phyloP scores from a whole-genome alignment of 2,113 vertebrate species.

The Psilopsiagon aurifrons region DNA sequence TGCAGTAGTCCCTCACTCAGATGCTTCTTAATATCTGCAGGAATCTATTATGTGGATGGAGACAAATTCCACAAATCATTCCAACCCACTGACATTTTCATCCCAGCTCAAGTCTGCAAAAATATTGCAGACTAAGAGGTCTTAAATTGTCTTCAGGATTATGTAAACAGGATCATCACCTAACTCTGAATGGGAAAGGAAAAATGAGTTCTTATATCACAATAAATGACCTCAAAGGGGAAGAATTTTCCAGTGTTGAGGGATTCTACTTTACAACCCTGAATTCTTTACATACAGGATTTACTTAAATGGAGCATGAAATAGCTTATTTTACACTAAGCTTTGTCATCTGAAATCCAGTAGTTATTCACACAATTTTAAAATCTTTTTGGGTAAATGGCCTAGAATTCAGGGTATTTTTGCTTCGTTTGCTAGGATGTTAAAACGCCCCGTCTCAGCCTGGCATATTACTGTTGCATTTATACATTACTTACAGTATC shows the following conservation, averaged over 20 bases:
- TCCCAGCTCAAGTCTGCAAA: not conserved
- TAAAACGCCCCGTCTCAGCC: not conserved
- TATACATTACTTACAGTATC: not conserved
- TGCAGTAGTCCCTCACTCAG: not conserved
- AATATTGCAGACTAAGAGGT: not conserved
- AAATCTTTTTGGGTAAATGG: not conserved
- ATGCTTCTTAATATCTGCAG: not conserved
- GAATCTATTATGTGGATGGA: not conserved
- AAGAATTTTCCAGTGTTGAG: not conserved
- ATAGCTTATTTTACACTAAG: not conserved
- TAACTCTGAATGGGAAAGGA: not conserved
- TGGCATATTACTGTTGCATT: not conserved
- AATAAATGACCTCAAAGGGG: not conserved
- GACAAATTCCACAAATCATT: not conserved
- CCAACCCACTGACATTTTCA: not conserved
- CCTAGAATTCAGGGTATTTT: not conserved
- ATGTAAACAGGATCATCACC: not conserved
- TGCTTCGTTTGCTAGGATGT: not conserved
- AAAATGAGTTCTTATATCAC: not conserved
- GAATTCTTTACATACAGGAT: not conserved
- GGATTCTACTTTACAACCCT: not conserved
- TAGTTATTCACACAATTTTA: not conserved
- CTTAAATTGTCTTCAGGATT: not conserved
- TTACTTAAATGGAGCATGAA: slow-evolving; percentile 13
- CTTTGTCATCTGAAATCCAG: not conserved